These are phyloP conservation scores for Carposina sasakii DNA, from an alignment of 1,140 invertebrate genomes.

Conservation along the genomic window DNA sequence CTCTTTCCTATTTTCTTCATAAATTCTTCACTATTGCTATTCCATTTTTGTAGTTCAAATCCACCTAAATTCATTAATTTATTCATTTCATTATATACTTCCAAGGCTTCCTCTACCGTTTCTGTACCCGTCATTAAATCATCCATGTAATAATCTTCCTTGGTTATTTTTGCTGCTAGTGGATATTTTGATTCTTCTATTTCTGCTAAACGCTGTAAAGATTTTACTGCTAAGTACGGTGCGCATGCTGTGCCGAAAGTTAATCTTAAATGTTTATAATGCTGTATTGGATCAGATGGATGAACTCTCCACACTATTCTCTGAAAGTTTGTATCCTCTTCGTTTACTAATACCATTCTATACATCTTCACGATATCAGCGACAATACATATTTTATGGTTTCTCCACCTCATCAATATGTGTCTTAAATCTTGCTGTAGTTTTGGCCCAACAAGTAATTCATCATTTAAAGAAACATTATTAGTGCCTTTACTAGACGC, in stretches of 20 bases:
- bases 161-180: slow-evolving; percentile 11
- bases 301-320: slow-evolving; percentile 40
- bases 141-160: slow-evolving; percentile 41
- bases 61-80: slow-evolving; percentile 8
- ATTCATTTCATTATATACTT: slow-evolving; percentile 10
- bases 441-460: slow-evolving; percentile 17
- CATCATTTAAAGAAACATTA: slow-evolving; percentile 8
- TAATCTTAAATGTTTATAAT: slow-evolving; percentile 30
- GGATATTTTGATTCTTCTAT: slow-evolving; percentile 17
- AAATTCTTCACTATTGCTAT: slow-evolving; percentile 5
- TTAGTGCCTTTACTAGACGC: slow-evolving; percentile 32
- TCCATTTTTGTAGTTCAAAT: slow-evolving; percentile 13
- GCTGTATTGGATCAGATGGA: slow-evolving; percentile 16
- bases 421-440: slow-evolving; percentile 30
- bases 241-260: slow-evolving; percentile 33
- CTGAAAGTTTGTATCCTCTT: slow-evolving; percentile 30
- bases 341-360: slow-evolving; percentile 30
- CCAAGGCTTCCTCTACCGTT: slow-evolving; percentile 14
- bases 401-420: slow-evolving; percentile 44
- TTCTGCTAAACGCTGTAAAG: slow-evolving; percentile 21
- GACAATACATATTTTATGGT: slow-evolving; percentile 29
- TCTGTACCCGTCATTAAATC: slow-evolving; percentile 32
- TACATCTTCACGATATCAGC: slow-evolving; percentile 49
- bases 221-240: slow-evolving; percentile 32
- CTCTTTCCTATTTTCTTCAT: too few species aligned